Conservation (phyloP, 2,888 invertebrate species). For the Oligia latruncula region DNA sequence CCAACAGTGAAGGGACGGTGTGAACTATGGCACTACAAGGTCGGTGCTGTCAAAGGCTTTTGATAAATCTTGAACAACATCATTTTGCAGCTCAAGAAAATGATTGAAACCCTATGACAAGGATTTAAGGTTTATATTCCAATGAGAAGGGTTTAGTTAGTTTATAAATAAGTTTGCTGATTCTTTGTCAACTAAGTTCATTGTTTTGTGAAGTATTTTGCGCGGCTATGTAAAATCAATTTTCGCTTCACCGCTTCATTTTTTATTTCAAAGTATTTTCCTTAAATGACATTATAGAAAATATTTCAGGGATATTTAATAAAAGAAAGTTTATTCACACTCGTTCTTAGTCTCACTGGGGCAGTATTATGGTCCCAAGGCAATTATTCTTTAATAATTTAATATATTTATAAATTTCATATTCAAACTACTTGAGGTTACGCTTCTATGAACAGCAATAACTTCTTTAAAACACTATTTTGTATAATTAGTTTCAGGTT, state of each 20-base stretch:
- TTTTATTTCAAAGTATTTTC: slow-evolving; percentile 1
- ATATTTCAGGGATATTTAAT: neutral
- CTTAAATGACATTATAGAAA: neutral
- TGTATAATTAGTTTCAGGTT: slow-evolving; percentile 44
- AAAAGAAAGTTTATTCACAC: neutral
- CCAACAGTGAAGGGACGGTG: slow-evolving; percentile 89
- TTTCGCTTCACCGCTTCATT: slow-evolving; percentile 31
- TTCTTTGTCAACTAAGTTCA: slow-evolving; percentile 66
- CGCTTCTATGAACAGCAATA: slow-evolving; percentile 33
- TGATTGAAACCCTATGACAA: slow-evolving; percentile 26
- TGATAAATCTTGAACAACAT: slow-evolving; percentile 73
- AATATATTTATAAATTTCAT: slow-evolving; percentile 8
- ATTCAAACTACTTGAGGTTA: slow-evolving; percentile 4
- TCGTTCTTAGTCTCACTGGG: neutral
- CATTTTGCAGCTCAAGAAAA: slow-evolving; percentile 47
- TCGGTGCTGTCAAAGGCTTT: slow-evolving; percentile 85
- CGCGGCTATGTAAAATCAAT: slow-evolving; percentile 47
- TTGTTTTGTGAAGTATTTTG: slow-evolving; percentile 58
- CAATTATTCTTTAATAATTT: neutral
- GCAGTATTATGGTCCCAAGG: neutral
- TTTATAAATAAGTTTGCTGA: slow-evolving; percentile 31
- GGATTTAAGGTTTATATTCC: slow-evolving; percentile 42
- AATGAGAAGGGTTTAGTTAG: neutral
- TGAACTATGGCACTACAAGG: slow-evolving; percentile 87
- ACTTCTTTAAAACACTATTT: slow-evolving; percentile 44